Percentiles rank a stretch among this genome's conserved stretches.
These are phyloP conservation scores for Periophthalmodon schlosseri DNA, from an alignment of 2,113 vertebrate genomes.

Conservation along the genomic window DNA sequence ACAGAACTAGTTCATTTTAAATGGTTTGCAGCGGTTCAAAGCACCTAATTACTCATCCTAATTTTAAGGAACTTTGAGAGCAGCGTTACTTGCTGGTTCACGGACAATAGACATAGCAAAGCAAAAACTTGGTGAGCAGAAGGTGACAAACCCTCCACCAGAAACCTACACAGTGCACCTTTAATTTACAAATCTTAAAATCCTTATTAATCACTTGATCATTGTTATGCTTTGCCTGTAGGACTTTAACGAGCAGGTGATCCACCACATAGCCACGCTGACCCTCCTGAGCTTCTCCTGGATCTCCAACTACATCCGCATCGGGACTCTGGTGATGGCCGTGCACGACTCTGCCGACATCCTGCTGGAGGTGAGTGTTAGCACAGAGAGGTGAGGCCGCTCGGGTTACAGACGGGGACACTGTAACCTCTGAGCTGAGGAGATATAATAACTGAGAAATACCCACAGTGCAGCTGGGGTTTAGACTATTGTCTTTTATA, in stretches of 20 bases:
- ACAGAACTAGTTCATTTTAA: no score
- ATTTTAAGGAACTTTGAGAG: no score
- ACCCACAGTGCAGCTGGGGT: background rate
- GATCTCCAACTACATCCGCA: constrained; percentile 89
- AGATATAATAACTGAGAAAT: no score
- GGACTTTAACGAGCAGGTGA: constrained; percentile 89
- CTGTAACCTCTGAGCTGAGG: background rate
- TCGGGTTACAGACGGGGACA: background rate
- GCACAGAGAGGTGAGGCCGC: background rate
- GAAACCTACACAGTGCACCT: no score
- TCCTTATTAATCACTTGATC: background rate
- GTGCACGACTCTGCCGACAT: constrained; percentile 88
- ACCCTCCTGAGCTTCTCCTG: constrained; percentile 89
- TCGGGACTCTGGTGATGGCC: constrained; percentile 87
- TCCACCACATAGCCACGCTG: constrained; percentile 91
- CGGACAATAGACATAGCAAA: no score
- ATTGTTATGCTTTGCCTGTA: constrained; percentile 45
- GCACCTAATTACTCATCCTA: no score
- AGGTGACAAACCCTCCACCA: no score
- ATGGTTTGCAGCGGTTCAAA: no score
- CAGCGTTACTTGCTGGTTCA: no score
- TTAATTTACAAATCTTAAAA: background rate
- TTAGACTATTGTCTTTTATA: background rate
- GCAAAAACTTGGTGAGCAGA: no score
- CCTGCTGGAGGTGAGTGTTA: constrained; percentile 85